Evolutionary conservation across 2,113 vertebrate genomes (phyloP).

Genomic region (Pycnonotus jocosus): DNA sequence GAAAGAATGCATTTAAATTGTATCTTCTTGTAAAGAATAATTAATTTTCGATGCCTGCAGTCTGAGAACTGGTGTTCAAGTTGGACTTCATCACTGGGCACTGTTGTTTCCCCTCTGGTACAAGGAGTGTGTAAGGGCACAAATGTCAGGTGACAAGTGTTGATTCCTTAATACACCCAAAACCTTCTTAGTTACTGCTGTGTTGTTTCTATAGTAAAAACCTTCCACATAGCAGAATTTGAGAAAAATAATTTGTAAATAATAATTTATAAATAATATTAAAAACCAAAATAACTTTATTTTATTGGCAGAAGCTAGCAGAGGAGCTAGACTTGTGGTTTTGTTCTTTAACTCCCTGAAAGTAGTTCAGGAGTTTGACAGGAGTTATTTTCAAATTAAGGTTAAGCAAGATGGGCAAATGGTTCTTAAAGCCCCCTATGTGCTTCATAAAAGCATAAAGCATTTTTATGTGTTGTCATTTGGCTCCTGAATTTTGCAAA

Average conservation of each 20-base stretch:
- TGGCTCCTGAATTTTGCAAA: background rate
- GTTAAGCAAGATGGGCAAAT: background rate
- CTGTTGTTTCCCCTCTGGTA: background rate
- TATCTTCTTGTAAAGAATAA: background rate
- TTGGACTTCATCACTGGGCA: background rate
- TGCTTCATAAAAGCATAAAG: background rate
- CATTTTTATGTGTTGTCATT: background rate
- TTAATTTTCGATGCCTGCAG: background rate
- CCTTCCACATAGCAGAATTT: background rate
- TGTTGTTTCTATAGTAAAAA: background rate
- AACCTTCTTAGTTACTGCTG: background rate
- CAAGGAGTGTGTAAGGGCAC: background rate
- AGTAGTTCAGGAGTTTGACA: background rate
- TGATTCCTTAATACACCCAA: background rate
- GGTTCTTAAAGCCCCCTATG: background rate
- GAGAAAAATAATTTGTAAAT: background rate
- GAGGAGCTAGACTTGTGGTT: background rate
- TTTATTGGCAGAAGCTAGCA: background rate
- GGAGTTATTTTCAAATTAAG: background rate
- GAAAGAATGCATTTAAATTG: background rate
- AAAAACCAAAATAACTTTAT: background rate
- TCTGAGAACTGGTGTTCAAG: background rate
- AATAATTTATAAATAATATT: background rate
- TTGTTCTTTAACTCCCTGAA: background rate
- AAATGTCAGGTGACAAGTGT: rapidly evolving